Evolutionary conservation across 2,113 vertebrate species (phyloP).

Genomic region (Otolemur garnettii): DNA sequence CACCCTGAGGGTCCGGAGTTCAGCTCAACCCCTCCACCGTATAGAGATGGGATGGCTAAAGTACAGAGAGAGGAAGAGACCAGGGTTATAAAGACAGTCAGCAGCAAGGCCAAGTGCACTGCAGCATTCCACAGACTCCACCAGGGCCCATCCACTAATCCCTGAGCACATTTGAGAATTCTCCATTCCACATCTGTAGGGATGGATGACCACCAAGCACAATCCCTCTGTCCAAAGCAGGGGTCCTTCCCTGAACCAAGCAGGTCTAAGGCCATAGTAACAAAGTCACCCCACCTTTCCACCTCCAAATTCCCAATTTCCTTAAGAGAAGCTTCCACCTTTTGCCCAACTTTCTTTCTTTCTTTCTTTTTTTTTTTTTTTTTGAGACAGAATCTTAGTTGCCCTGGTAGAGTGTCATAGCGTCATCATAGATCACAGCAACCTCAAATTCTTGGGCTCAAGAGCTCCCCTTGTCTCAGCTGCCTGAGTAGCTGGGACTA

Average conservation of each 20-base stretch:
- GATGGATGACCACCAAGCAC: not conserved
- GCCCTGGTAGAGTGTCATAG: no score
- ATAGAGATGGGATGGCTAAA: not conserved
- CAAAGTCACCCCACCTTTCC: not conserved
- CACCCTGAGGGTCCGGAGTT: not conserved
- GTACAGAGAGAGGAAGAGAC: not conserved
- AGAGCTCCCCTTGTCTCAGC: no score
- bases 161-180: not conserved
- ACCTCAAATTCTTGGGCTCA: no score
- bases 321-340: not conserved
- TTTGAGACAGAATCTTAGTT: no score
- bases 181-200: not conserved
- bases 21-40: not conserved
- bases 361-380: no score
- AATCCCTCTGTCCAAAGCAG: not conserved
- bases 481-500: no score
- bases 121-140: not conserved
- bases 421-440: no score
- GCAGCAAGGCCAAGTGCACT: not conserved
- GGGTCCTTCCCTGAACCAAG: not conserved
- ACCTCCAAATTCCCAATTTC: not conserved
- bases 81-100: not conserved
- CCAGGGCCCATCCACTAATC: not conserved
- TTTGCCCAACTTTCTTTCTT: not conserved
- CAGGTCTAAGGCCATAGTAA: not conserved